Percentiles rank a stretch among this genome's conserved stretches.
These are phyloP conservation scores for Drosophila demipolita DNA, from an alignment of 2,888 invertebrate species.

Conservation along the genomic window DNA sequence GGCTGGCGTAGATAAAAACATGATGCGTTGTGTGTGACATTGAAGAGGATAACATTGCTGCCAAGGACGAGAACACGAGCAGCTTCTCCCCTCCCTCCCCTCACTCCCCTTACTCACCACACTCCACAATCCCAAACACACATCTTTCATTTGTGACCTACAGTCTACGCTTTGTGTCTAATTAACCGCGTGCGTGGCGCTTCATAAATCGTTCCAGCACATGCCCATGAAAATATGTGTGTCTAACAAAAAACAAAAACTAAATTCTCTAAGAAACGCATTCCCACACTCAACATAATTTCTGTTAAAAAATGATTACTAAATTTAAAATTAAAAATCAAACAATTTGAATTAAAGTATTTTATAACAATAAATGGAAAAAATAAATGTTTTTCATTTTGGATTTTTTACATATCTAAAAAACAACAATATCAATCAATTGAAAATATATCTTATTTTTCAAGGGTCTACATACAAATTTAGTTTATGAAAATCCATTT, in stretches of 20 bases:
- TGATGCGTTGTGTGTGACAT: slow-evolving; percentile 71
- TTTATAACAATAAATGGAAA: background rate
- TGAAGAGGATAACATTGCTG: slow-evolving; percentile 71
- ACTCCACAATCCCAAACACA: background rate
- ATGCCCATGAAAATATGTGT: slow-evolving; percentile 76
- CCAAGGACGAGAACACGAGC: slow-evolving; percentile 45
- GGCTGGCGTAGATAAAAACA: slow-evolving; percentile 65
- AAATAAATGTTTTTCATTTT: background rate
- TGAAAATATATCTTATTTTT: background rate
- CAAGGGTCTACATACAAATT: no score
- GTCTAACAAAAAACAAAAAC: slow-evolving; percentile 33
- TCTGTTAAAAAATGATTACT: background rate
- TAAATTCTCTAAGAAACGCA: slow-evolving; percentile 24
- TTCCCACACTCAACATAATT: slow-evolving; percentile 27
- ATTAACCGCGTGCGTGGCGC: slow-evolving; percentile 81
- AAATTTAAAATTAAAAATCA: background rate
- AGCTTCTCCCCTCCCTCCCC: slow-evolving; percentile 4
- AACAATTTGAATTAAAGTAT: background rate
- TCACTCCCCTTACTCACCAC: slow-evolving; percentile 14
- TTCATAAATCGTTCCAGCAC: slow-evolving; percentile 76
- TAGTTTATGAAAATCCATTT: background rate
- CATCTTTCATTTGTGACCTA: slow-evolving; percentile 53
- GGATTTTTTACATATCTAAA: background rate
- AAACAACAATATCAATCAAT: background rate
- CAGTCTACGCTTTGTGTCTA: slow-evolving; percentile 63